Evolutionary conservation across 2,888 invertebrate species (phyloP).

Genomic region (Tetrapedia diversipes): DNA sequence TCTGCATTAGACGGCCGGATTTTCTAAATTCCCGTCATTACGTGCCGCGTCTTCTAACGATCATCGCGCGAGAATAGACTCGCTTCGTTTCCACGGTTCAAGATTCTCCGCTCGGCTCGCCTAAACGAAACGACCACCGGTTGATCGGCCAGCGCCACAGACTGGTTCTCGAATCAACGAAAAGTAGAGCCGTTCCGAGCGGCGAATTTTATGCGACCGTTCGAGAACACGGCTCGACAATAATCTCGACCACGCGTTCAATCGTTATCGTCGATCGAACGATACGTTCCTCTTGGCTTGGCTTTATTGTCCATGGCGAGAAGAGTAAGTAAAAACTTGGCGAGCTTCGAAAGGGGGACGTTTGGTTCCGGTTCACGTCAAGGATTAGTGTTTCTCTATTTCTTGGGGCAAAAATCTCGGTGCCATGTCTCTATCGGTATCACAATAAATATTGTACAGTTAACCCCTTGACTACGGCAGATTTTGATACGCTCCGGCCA

Average conservation of each 20-base stretch:
- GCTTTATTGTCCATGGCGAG: conserved; percentile 3
- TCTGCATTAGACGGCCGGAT: conserved; percentile 24
- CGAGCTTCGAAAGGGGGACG: background rate
- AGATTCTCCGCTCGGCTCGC: background rate
- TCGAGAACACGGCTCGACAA: conserved; percentile 17
- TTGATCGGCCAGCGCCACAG: conserved; percentile 34
- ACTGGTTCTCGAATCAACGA: conserved; percentile 57
- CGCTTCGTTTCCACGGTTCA: conserved; percentile 8
- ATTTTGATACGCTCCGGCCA: too few relatives aligned
- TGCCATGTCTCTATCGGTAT: too few relatives aligned
- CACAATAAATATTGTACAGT: too few relatives aligned
- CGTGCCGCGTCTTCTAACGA: conserved; percentile 14
- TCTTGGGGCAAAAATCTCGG: too few relatives aligned
- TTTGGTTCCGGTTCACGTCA: background rate
- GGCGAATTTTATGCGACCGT: conserved; percentile 39
- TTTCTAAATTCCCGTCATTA: conserved; percentile 49
- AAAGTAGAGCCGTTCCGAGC: conserved; percentile 45
- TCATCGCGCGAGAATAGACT: conserved; percentile 1
- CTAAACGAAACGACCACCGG: background rate
- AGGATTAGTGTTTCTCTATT: background rate
- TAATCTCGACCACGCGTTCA: conserved; percentile 56
- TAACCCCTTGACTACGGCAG: too few relatives aligned
- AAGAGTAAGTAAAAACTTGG: background rate
- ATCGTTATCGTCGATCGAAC: conserved; percentile 53
- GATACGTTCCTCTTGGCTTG: conserved; percentile 51